Base-by-base conservation (phyloP, 2,888 invertebrate species). In the Synanthedon andrenaeformis region DNA sequence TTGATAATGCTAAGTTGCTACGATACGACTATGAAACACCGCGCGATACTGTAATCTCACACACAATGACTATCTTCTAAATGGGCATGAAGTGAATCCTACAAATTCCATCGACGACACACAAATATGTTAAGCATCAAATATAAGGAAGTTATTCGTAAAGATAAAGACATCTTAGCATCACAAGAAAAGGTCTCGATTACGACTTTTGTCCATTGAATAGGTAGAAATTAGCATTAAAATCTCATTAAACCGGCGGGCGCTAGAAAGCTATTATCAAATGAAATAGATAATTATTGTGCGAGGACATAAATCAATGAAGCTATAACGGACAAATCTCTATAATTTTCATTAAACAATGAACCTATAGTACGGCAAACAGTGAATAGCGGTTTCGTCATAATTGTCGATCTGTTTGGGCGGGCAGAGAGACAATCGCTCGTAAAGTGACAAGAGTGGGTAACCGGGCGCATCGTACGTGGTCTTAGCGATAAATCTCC, bases 1-100 rank as follows among this genome's bases (percentile, higher is more conserved):
- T 82, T 83, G 84, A 84, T 85, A 84, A 83, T 82, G 82, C 80
- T 83, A 85, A 85, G 82, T 82, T 74, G 61, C 69, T 67, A 65
- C 74, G 84, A 82, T 82, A 80, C 74, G 64, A 64, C 67, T 67
- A 69, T 67, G 63, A 63, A 67, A 65, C 64, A 67, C 63, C 69
- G 67, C 66, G 67, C 64, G 82, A 82, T 83, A 82, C 74, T 64
- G 70, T 65, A 73, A 71, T 74, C 35, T 35, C 77, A 80, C 77
- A 80, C 73, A 80, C 79, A 83, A 81, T 79, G 72, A 76, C 69
- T 70, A 75, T 63, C 64, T 66, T 68, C 77, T 76, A 81, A 82
- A 81, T 74, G 72, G 78, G 73, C 74, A 76, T 82, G 76, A 73
- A 70, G 69, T 61, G 70, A 64, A 68, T 62, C 66, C 69, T 62